Evolutionary conservation across 2,888 invertebrate species (phyloP), one percentile per base, ranked within the genome.

Genomic region (Trichopoda pennipes): DNA sequence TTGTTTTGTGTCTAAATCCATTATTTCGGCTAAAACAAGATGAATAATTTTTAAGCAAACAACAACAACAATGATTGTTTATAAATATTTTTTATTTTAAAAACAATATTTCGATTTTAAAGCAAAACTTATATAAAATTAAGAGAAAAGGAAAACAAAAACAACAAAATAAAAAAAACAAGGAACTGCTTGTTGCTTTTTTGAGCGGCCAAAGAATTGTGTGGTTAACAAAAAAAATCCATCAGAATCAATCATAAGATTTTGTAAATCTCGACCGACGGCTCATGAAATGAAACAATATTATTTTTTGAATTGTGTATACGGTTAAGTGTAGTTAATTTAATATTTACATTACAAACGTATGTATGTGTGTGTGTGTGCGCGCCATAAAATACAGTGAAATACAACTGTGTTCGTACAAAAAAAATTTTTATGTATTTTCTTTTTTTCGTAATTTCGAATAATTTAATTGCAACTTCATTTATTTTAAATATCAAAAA

Each of bases 1-100:
- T 63, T 72, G 42, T 35, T n/a, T 64, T 35, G 38, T 19, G 16
- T 56, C 49, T 32, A 21, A 63, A 53, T 79, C 78, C 78, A 79
- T 79, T 17, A 49, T 44, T 61, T 60, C 9, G 42, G 42, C 77
- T 78, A 63, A 42, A 63, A 56, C 6, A 38, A 38, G 12, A 44
- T 17, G n/a, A 32, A 53, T 10, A 21, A 42, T 42, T 35, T 44
- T 49, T 32, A 4, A 49, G 49, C 44, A 51, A 17, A 44, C 21
- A 63, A 28, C 21, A 17, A 44, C 21, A 63, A 28, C 21, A 63
- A 28, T 47, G 28, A 21, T 49, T 49, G n/a, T 23, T 68, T 44
- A 14, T 21, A 55, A 53, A 23, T 28, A 64, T 19, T 44, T 38
- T 12, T 38, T 1, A 2, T 12, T 12, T 38, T 38, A 38, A 38